These are phyloP conservation scores for Rhodeus uyekii DNA, from an alignment of 2,797 vertebrate species.

Conservation along the genomic window DNA sequence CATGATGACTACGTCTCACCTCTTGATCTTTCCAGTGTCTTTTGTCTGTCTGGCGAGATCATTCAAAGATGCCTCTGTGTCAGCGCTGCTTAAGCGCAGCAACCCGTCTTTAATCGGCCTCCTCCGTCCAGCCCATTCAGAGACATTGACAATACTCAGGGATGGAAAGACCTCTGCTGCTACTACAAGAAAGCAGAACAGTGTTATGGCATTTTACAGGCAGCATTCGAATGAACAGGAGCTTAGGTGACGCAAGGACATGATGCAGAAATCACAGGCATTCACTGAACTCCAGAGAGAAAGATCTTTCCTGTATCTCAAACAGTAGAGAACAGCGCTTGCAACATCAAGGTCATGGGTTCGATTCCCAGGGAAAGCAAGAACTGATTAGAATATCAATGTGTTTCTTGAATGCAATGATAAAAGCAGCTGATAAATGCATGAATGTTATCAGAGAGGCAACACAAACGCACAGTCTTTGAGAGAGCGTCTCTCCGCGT, in stretches of 20 bases:
- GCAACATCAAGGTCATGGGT: too few species aligned
- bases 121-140: conserved; percentile 57
- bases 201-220: background rate
- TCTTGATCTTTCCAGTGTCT: background rate
- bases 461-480: conserved; percentile 35
- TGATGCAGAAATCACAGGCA: background rate
- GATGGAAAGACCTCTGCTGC: conserved; percentile 47
- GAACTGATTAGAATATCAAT: too few species aligned
- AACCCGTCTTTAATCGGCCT: background rate
- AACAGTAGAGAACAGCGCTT: too few species aligned
- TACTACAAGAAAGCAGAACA: background rate
- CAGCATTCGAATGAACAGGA: background rate
- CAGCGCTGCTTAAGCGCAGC: background rate
- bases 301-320: too few species aligned
- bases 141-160: conserved; percentile 61
- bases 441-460: background rate
- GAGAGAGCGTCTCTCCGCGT: background rate
- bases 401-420: too few species aligned
- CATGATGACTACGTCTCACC: background rate
- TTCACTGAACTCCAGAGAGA: background rate
- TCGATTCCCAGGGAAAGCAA: too few species aligned
- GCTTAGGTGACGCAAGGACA: background rate
- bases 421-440: too few species aligned
- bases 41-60: conserved; percentile 1
- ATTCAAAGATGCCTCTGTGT: background rate